Conservation (phyloP, 37 sponge, comb jelly and placozoan genomes). For the Cladorhizidae sp. region DNA sequence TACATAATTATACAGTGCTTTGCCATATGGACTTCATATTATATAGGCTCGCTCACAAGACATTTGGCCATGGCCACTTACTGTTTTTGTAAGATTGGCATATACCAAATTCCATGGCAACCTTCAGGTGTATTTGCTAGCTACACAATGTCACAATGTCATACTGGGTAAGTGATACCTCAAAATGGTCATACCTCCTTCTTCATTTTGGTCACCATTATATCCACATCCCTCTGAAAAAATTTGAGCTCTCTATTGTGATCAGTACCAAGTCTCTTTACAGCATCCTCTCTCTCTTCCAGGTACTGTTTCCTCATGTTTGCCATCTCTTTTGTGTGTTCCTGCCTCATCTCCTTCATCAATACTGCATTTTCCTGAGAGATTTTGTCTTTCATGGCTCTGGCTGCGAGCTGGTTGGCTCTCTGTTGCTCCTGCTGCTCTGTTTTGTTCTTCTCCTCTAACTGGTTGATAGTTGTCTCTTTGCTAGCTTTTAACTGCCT, state of each 20-base stretch:
- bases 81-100: too few species aligned
- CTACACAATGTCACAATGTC: too few species aligned
- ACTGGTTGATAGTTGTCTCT: not conserved
- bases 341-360: not conserved
- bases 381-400: conserved; percentile 56
- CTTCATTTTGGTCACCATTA: conserved; percentile 5
- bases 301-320: not conserved
- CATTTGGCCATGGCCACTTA: too few species aligned
- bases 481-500: conserved; percentile 2
- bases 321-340: conserved; percentile 22
- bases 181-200: conserved; percentile 1
- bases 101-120: too few species aligned
- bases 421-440: conserved; percentile 41
- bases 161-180: too few species aligned
- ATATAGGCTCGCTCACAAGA: too few species aligned
- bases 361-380: conserved; percentile 23
- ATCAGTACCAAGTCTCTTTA: conserved; percentile 9
- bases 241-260: conserved; percentile 9
- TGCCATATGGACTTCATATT: too few species aligned
- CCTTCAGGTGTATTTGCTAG: too few species aligned
- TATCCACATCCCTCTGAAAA: not conserved
- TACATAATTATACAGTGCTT: too few species aligned
- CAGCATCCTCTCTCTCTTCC: not conserved
- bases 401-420: conserved; percentile 67
- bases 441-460: conserved; percentile 16